Evolutionary conservation across 2,797 vertebrate genomes (phyloP).

Genomic region (Sarcophilus harrisii): DNA sequence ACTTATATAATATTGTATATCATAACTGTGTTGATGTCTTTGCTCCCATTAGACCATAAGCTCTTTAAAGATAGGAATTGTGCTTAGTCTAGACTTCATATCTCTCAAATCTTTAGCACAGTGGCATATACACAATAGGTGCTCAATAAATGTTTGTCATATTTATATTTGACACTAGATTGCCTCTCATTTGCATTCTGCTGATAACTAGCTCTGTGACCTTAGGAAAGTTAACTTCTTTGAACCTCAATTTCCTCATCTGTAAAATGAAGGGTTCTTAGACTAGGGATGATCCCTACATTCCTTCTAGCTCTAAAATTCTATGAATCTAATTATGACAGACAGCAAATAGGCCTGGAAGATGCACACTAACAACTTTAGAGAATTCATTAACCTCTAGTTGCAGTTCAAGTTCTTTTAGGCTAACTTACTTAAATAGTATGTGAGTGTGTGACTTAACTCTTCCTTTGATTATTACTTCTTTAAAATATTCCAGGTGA

Average conservation of each 20-base stretch:
- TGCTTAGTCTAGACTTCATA: background rate
- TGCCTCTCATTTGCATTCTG: background rate
- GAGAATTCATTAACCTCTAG: background rate
- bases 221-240: background rate
- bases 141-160: background rate
- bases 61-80: background rate
- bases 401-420: background rate
- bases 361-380: background rate
- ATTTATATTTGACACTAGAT: background rate
- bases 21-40: background rate
- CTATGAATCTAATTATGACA: background rate
- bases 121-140: background rate
- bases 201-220: background rate
- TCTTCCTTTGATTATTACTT: constrained; percentile 7
- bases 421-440: constrained; percentile 4
- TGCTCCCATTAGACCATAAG: background rate
- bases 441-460: background rate
- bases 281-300: background rate
- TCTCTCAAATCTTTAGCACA: background rate
- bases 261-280: background rate
- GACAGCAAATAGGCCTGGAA: background rate
- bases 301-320: background rate
- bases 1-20: background rate
- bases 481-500: constrained; percentile 25
- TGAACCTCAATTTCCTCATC: background rate